Base-by-base conservation (phyloP, 2,797 vertebrate species). In the Ammospiza maritima region DNA sequence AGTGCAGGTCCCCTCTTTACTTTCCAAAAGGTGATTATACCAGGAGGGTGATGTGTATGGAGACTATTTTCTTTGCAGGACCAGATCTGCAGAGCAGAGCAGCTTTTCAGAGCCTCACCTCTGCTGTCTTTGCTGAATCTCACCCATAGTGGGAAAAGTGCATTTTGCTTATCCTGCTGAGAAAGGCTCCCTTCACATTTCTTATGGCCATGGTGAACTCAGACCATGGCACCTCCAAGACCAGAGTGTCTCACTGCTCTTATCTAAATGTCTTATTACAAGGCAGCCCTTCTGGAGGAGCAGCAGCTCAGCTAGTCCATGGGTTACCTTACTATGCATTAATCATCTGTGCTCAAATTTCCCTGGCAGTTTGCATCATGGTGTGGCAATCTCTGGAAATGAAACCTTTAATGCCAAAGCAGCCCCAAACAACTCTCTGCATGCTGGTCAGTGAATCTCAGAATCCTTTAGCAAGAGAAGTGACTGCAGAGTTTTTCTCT, bases 101-200 rank as follows among this genome's bases (percentile, higher is more conserved):
- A 5, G n/a, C 16, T 73, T 62, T n/a, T 77, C 11, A 11, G 40
- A 48, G n/a, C 54, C 58, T 67, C 47, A 40, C 19, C 38, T 45
- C 69, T 9, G 1, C 1, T 3, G n/a, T 45, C 74, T 65, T 74
- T 65, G 16, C 40, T 0, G 0, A 15, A 23, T 21, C 36, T 67
- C 14, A 29, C 10, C 61, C 30, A 1, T 5, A 22, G 22, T 5
- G 4, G n/a, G 32, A 67, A 77, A 65, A 13, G 30, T 61, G 34
- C 18, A 21, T 74, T 86, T 84, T 74, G 29, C 30, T 58, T 48
- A 16, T 38, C 17, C 23, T 53, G 34, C 9, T 0, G 0, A 77
- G 57, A 56, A 91, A 47, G 22, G 7, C 23, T 13, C 32, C 5
- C 6, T 80, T 75, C 34, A 11, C 13, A 20, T 51, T 75, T 77